Base-by-base conservation (phyloP, 2,113 vertebrate species). In the Lanius collurio region DNA sequence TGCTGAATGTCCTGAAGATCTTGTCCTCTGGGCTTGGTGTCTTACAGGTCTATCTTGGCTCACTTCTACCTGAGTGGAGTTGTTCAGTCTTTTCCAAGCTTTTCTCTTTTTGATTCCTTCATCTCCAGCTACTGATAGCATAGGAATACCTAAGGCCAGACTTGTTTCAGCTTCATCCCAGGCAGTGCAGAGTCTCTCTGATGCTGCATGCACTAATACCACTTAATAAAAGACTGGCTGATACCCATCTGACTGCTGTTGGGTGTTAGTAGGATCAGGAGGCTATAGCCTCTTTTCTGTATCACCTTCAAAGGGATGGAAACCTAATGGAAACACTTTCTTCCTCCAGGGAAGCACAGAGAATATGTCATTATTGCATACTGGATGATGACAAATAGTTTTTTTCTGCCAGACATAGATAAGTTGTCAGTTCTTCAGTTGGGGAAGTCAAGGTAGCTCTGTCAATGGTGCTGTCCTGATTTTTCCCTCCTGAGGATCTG, bases 261-360 rank as follows among this genome's bases (percentile, higher is more conserved):
- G 49, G 60, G 44, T 92, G 44, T 94, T 92, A 92, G 37, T n/a
- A 68, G 92, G 73, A 88, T 83, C 44, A 91, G 67, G 74, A 80
- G 15, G 46, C 47, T 88, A 16, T 56, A 93, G 55, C 68, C 26
- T 87, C 71, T 90, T 88, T 88, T 68, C n/a, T 27, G 18, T 80
- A 19, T 86, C 83, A 84, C 73, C 80, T 92, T 96, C 56, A 74
- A 80, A 77, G 67, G 33, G 49, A 74, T 83, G 42, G 56, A 81
- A 88, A n/a, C 57, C 13, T 93, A 62, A 39, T 42, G 49, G 41
- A 57, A 90, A 17, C 8, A 26, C 52, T 52, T 87, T 46, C 42
- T 91, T 91, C 56, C 31, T 69, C 26, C 4, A 44, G 56, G 57
- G 41, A 57, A 47, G 49, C 3, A 2, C 17, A 62, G 60, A 76